Conservation (phyloP, 2,888 invertebrate species). For the Meta bourneti region DNA sequence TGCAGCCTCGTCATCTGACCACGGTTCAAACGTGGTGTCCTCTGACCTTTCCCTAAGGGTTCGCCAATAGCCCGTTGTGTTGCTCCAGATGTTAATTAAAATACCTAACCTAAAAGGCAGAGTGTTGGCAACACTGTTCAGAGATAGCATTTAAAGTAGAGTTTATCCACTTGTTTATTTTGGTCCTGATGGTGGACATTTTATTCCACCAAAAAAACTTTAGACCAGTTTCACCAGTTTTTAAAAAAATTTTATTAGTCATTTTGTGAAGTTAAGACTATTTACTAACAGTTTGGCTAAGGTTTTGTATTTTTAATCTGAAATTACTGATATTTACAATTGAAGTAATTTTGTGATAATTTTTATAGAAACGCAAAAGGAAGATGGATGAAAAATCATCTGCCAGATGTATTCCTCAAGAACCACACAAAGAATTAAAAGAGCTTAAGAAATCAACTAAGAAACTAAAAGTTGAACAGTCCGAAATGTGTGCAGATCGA, state of each 20-base stretch:
- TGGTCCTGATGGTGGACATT: neutral
- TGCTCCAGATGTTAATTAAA: too few species aligned
- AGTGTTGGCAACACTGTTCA: too few species aligned
- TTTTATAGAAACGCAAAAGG: neutral
- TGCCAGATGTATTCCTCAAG: neutral
- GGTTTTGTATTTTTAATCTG: neutral
- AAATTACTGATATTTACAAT: neutral
- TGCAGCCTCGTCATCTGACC: too few species aligned
- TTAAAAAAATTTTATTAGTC: too few species aligned
- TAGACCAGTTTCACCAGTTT: too few species aligned
- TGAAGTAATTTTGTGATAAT: neutral
- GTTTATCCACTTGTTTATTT: neutral
- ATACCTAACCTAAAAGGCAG: too few species aligned
- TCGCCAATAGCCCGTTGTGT: too few species aligned
- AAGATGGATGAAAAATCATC: neutral
- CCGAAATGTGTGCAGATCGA: neutral
- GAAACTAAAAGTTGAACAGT: neutral
- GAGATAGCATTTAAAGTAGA: too few species aligned
- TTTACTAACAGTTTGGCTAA: neutral
- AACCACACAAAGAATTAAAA: neutral
- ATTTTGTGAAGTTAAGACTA: neutral
- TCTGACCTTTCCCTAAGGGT: too few species aligned
- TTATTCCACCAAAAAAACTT: neutral
- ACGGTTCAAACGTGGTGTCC: too few species aligned
- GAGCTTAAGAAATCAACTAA: neutral